A percentile compares a stretch with the other conserved stretches of the same genome.
These are phyloP conservation scores for Climacteris rufus DNA, from an alignment of 2,113 vertebrate species.

Conservation along the genomic window DNA sequence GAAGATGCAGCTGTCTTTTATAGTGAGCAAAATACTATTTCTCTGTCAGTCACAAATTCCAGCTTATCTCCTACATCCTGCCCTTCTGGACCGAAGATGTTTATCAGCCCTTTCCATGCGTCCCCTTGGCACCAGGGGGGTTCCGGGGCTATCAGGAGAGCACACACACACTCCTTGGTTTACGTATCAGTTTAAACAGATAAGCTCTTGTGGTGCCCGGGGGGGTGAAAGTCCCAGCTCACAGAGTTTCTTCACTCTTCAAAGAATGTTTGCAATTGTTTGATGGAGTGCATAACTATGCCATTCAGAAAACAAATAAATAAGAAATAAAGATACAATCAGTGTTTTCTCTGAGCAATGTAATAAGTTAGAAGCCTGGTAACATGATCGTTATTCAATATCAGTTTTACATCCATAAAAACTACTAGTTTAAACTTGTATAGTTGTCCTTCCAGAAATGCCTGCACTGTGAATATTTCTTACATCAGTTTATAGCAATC, in stretches of 20 bases:
- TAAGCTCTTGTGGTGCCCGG: too few relatives aligned
- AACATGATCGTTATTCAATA: not conserved
- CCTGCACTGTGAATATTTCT: not conserved
- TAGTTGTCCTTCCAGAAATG: not conserved
- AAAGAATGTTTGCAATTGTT: not conserved
- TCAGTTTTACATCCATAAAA: not conserved
- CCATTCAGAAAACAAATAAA: not conserved
- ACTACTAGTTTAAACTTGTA: not conserved
- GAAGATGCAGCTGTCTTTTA: too few relatives aligned
- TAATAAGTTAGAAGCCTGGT: not conserved
- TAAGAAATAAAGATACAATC: not conserved
- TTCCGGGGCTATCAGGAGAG: too few relatives aligned
- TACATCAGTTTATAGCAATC: not conserved
- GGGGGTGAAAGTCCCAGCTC: too few relatives aligned
- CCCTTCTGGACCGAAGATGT: too few relatives aligned
- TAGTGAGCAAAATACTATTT: too few relatives aligned
- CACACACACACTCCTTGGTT: too few relatives aligned
- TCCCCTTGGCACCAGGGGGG: too few relatives aligned
- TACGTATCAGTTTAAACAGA: too few relatives aligned
- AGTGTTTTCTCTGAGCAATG: not conserved
- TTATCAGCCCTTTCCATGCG: too few relatives aligned
- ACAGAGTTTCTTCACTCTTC: not conserved
- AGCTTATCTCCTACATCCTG: too few relatives aligned
- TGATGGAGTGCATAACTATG: not conserved
- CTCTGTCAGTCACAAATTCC: too few relatives aligned